Evolutionary conservation across 2,888 invertebrate genomes (phyloP).

Genomic region (Leptopilina drosophilae): DNA sequence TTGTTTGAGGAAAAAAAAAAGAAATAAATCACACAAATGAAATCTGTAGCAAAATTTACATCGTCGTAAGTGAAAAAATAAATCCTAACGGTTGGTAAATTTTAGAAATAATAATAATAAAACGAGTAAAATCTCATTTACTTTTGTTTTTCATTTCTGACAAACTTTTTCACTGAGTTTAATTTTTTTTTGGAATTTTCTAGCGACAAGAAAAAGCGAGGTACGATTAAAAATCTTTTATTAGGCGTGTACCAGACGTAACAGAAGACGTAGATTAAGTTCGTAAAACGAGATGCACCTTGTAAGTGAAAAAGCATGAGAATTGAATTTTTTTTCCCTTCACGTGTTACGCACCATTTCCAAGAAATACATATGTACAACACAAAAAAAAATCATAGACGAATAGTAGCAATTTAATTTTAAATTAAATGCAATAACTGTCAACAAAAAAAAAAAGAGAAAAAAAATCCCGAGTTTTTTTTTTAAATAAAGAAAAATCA

Average conservation of each 20-base stretch:
- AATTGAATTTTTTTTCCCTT: conserved; percentile 59
- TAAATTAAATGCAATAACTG: conserved; percentile 58
- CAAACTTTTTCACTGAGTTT: not conserved
- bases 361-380: conserved; percentile 62
- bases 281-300: conserved; percentile 44
- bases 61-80: not conserved
- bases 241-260: conserved; percentile 74
- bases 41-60: conserved; percentile 13
- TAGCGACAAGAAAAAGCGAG: not conserved
- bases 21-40: conserved; percentile 8
- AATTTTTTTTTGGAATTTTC: not conserved
- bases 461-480: conserved; percentile 11
- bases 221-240: conserved; percentile 72
- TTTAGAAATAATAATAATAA: conserved; percentile 37
- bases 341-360: conserved; percentile 66
- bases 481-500: conserved; percentile 21
- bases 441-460: not conserved
- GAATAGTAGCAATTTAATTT: conserved; percentile 55
- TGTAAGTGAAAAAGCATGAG: conserved; percentile 49
- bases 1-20: not conserved
- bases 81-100: conserved; percentile 16
- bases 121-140: not conserved
- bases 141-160: not conserved
- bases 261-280: conserved; percentile 69
- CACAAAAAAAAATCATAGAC: conserved; percentile 56